Evolutionary conservation across 2,113 vertebrate species (phyloP), one percentile per base, ranked within the genome.

Genomic region (Indicator maculatus): DNA sequence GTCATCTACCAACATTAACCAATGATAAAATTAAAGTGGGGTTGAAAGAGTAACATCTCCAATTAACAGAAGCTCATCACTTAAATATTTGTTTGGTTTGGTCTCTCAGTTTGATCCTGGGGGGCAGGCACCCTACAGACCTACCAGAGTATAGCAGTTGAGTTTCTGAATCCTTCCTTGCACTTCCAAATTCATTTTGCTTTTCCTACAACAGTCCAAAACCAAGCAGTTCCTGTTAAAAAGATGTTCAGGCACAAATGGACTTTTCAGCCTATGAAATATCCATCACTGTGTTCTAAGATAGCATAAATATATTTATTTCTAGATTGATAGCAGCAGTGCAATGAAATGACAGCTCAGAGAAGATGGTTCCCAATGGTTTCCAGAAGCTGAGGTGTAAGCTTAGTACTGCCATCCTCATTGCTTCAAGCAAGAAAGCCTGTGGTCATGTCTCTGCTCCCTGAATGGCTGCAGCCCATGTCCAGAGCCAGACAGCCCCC

Each of bases 1-100:
- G 56, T 86, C 95, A 81, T 80, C 66, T 12, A 82, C 87, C 76
- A 93, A 87, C 38, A 59, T 65, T 86, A 84, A 87, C 82, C 86
- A 82, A 7, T 56, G 63, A 55, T 87, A 58, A 95, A 96, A 89
- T 87, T 93, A 92, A 84, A 76, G 56, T 7, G 6, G 38, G 55
- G 74, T n/a, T 64, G 86, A 92, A 89, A 83, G 83, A 84, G 75
- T 5, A 73, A 19, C 63, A 26, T 73, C 73, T 78, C 76, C 82
- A 89, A 83, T 74, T 93, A 88, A 58, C 50, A 85, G 65, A 70
- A 45, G 52, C 0, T 0, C 39, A 45, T 74, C 8, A 6, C 76
- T 72, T 75, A 52, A n/a, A 47, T 90, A 52, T 77, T 87, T 86
- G 56, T 55, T 94, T 73, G 64, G 7, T 80, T 93, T 67, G 53